A percentile compares a stretch with the other conserved stretches of the same genome.
Conservation (phyloP, 2,888 invertebrate species). For the Stratiomys singularior region DNA sequence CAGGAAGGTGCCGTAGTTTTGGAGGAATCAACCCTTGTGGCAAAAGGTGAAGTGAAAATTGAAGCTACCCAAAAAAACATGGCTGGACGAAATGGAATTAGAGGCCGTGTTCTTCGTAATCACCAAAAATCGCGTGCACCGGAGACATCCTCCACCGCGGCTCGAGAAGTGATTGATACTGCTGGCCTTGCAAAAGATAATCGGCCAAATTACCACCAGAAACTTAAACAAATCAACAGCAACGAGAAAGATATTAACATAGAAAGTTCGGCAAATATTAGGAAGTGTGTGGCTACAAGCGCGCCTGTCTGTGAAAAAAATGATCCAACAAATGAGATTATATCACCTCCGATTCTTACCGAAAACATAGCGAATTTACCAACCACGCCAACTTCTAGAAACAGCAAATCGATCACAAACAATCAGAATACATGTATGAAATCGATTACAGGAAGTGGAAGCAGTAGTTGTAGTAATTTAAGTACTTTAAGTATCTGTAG, state of each 20-base stretch:
- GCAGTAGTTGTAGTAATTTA: conserved; percentile 56
- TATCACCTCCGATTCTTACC: background rate
- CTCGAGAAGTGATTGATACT: conserved; percentile 14
- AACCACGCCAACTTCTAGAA: conserved; percentile 20
- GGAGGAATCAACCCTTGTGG: background rate
- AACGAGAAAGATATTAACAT: background rate
- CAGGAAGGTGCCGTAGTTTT: conserved; percentile 61
- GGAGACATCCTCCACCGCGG: too few species aligned
- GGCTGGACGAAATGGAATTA: conserved; percentile 35
- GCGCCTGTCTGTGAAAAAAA: background rate
- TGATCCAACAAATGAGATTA: background rate
- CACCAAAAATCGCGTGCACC: conserved; percentile 22
- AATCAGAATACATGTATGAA: conserved; percentile 41
- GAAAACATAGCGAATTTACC: conserved; percentile 34
- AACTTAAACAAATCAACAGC: background rate
- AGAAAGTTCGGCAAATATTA: background rate
- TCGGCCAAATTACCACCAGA: background rate
- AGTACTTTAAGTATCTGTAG: conserved; percentile 57
- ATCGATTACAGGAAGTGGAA: conserved; percentile 53
- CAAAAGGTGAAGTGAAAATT: background rate
- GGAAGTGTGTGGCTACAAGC: background rate
- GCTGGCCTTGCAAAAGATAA: background rate
- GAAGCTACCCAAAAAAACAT: conserved; percentile 53
- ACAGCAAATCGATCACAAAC: background rate
- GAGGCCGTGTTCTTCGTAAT: conserved; percentile 47